Evolutionary conservation across 1,140 invertebrate genomes (phyloP).

Genomic region (Cotesia typhae): DNA sequence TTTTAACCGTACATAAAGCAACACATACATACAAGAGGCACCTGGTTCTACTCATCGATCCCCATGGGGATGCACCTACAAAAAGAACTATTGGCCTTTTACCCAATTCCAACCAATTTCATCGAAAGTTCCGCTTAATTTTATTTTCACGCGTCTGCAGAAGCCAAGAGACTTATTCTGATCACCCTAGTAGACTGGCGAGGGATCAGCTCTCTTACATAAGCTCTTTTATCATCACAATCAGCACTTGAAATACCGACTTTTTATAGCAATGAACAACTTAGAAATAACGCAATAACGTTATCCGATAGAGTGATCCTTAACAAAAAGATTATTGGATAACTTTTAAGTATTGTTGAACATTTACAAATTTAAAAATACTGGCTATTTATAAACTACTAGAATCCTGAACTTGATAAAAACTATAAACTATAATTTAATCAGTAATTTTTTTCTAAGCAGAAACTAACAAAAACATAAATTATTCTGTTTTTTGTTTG

Average conservation of each 20-base stretch:
- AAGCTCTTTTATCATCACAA: conserved; percentile 58
- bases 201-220: conserved; percentile 33
- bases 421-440: too few species aligned
- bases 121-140: conserved; percentile 70
- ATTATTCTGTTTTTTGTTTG: too few species aligned
- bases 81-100: conserved; percentile 55
- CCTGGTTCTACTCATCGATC: conserved; percentile 26
- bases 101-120: conserved; percentile 71
- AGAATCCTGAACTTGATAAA: too few species aligned
- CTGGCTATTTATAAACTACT: too few species aligned
- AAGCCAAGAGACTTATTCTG: conserved; percentile 34
- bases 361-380: too few species aligned
- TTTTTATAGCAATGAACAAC: neutral
- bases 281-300: neutral
- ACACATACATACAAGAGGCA: conserved; percentile 32
- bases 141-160: conserved; percentile 68
- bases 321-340: neutral
- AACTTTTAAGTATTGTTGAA: too few species aligned
- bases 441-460: too few species aligned
- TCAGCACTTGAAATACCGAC: conserved; percentile 50
- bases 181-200: conserved; percentile 24
- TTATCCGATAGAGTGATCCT: neutral
- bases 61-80: conserved; percentile 50
- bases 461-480: too few species aligned
- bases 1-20: conserved; percentile 28